phyloP scores from a whole-genome alignment of 2,797 vertebrate genomes.

The Sardinella longiceps region DNA sequence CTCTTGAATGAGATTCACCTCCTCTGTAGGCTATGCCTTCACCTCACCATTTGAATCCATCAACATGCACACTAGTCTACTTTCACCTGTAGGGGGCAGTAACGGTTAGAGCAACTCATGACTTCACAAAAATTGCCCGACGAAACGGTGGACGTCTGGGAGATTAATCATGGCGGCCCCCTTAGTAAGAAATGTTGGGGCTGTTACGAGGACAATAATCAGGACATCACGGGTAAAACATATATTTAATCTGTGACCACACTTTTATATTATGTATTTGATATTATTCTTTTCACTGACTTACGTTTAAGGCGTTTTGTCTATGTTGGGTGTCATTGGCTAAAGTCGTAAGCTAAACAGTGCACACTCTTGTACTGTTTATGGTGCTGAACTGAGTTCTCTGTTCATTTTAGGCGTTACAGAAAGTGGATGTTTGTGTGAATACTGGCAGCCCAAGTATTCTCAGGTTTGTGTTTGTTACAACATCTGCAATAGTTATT shows the following conservation, averaged over 20 bases:
- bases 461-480: background rate
- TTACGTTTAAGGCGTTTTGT: background rate
- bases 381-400: background rate
- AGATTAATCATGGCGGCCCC: slow-evolving; percentile 69
- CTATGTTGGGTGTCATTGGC: background rate
- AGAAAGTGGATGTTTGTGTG: background rate
- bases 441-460: background rate
- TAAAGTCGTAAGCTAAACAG: background rate
- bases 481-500: background rate
- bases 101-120: background rate
- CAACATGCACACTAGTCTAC: too few species aligned
- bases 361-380: background rate
- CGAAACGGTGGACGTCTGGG: background rate
- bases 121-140: background rate
- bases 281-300: background rate
- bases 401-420: background rate
- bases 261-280: background rate
- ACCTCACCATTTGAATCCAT: too few species aligned
- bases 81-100: background rate
- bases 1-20: too few species aligned
- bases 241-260: background rate
- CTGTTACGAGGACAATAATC: slow-evolving; percentile 61
- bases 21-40: too few species aligned
- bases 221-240: slow-evolving; percentile 7
- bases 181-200: slow-evolving; percentile 51